A percentile compares a stretch with the other conserved stretches of the same genome.
These are phyloP conservation scores for Ibycter americanus DNA, from an alignment of 2,797 vertebrate species.

Conservation along the genomic window DNA sequence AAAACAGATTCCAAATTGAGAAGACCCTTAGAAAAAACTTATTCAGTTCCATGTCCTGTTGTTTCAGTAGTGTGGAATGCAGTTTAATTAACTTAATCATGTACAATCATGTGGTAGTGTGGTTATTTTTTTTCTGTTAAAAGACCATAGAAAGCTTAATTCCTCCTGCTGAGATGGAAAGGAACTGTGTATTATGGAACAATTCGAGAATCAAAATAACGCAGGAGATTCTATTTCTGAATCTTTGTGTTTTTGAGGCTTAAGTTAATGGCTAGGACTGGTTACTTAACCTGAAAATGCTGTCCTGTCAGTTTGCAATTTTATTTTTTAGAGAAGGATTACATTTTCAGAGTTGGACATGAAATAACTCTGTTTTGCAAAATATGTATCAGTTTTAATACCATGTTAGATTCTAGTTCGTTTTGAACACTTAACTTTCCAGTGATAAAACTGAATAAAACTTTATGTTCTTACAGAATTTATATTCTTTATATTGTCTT, in stretches of 20 bases:
- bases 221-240: not conserved
- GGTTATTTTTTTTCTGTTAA: not conserved
- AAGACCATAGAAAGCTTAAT: not conserved
- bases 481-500: not conserved
- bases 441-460: not conserved
- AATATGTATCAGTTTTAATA: not conserved
- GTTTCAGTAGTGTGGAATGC: not conserved
- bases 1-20: not conserved
- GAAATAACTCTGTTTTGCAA: not conserved
- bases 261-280: not conserved
- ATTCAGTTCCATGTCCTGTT: not conserved
- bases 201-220: not conserved
- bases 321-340: not conserved
- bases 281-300: not conserved
- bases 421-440: not conserved
- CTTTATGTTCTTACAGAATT: not conserved
- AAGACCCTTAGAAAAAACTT: not conserved
- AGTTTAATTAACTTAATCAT: not conserved
- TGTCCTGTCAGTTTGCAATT: not conserved
- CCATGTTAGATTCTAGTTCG: not conserved
- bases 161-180: not conserved
- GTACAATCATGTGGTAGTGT: not conserved
- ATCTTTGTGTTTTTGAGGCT: not conserved
- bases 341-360: not conserved
- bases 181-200: not conserved